phyloP scores from a whole-genome alignment of 2,113 vertebrate species.

The Pontoporia blainvillei region DNA sequence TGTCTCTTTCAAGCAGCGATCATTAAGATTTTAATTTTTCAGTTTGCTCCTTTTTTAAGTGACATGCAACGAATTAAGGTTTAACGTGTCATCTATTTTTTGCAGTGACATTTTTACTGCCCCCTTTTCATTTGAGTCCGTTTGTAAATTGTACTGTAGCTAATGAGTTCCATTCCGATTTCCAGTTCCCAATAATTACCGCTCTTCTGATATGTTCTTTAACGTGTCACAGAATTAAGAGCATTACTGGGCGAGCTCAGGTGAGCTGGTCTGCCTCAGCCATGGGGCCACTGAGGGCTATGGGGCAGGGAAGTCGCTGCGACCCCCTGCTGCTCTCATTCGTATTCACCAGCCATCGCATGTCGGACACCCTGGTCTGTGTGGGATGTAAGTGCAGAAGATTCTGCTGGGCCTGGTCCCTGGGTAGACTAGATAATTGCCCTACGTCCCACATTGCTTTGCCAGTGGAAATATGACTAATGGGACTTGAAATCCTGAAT shows the following conservation, averaged over 20 bases:
- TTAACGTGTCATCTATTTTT: conserved; percentile 75
- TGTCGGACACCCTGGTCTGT: neutral
- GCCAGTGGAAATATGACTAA: neutral
- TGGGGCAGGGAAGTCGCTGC: neutral
- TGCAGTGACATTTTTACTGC: conserved; percentile 67
- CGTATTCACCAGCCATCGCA: rapidly evolving
- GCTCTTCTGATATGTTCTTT: neutral
- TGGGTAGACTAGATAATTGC: neutral
- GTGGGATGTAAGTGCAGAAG: neutral
- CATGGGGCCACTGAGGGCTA: rapidly evolving
- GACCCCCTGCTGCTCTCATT: rapidly evolving
- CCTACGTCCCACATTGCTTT: neutral
- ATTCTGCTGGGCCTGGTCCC: neutral
- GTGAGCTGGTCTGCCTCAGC: neutral
- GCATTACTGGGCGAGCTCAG: neutral
- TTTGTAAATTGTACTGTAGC: conserved; percentile 63
- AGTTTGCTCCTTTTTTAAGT: conserved; percentile 68
- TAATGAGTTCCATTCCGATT: conserved; percentile 59
- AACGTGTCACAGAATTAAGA: neutral
- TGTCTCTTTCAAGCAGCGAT: conserved; percentile 46
- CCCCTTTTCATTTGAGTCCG: conserved; percentile 46
- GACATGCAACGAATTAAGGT: conserved; percentile 70
- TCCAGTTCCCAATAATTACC: conserved; percentile 50
- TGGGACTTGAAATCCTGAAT: neutral
- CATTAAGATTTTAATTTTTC: conserved; percentile 71